phyloP scores from a whole-genome alignment of 2,113 vertebrate genomes.

The Colius striatus region DNA sequence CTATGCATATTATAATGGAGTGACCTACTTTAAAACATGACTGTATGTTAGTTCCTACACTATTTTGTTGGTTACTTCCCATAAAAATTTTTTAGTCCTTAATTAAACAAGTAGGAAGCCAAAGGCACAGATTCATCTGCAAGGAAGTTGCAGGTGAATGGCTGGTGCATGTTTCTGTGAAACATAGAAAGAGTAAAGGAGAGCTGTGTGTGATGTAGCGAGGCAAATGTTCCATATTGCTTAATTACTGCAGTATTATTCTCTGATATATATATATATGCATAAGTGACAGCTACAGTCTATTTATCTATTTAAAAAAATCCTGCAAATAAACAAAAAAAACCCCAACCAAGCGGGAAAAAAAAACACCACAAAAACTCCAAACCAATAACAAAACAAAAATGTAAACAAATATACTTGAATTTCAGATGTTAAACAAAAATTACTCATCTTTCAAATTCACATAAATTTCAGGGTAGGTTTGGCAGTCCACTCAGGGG shows the following conservation, averaged over 20 bases:
- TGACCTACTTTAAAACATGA: constrained; percentile 16
- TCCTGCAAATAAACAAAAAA: too few species aligned
- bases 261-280: not conserved
- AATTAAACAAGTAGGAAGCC: not conserved
- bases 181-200: not conserved
- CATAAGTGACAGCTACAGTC: not conserved
- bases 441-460: not conserved
- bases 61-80: not conserved
- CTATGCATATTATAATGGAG: not conserved
- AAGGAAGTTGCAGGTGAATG: not conserved
- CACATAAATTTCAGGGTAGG: not conserved
- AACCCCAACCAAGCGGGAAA: not conserved
- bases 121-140: not conserved
- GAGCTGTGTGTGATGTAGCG: accelerated
- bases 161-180: not conserved
- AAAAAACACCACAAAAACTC: not conserved
- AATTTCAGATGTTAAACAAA: not conserved
- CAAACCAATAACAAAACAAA: not conserved
- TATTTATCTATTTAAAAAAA: not conserved
- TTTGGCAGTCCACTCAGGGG: not conserved
- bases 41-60: not conserved
- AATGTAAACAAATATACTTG: not conserved
- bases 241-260: not conserved
- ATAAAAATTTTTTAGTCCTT: not conserved
- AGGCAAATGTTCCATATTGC: not conserved